These are phyloP conservation scores for Grammatotria lemairii DNA, from an alignment of 2,113 vertebrate genomes.

Conservation along the genomic window DNA sequence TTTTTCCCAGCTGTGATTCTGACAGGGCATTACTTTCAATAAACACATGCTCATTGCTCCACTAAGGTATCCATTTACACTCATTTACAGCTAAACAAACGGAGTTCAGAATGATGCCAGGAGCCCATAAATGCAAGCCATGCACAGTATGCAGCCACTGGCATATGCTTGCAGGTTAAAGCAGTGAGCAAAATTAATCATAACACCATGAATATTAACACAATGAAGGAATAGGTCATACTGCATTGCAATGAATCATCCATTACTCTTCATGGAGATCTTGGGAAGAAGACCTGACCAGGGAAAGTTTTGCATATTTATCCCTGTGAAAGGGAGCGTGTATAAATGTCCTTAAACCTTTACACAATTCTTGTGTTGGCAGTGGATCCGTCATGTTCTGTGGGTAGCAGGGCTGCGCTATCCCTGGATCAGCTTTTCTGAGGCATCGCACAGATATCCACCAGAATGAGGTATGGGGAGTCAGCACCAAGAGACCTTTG, in stretches of 20 bases:
- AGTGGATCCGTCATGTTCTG: background rate
- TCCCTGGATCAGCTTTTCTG: background rate
- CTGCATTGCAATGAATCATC: slow-evolving; percentile 56
- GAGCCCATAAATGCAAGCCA: slow-evolving; percentile 37
- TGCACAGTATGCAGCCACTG: slow-evolving; percentile 31
- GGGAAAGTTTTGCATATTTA: slow-evolving; percentile 61
- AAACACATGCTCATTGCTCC: slow-evolving; percentile 49
- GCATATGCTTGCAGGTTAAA: slow-evolving; percentile 43
- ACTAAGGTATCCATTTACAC: slow-evolving; percentile 53
- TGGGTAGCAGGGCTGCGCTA: background rate
- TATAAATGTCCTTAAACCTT: slow-evolving; percentile 25
- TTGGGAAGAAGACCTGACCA: slow-evolving; percentile 40
- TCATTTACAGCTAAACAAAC: slow-evolving; percentile 49
- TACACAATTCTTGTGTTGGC: background rate
- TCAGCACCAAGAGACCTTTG: background rate
- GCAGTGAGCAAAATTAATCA: slow-evolving; percentile 66
- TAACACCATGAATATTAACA: slow-evolving; percentile 68
- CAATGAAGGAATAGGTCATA: slow-evolving; percentile 50
- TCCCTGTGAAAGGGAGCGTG: slow-evolving; percentile 28
- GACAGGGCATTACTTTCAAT: slow-evolving; percentile 61
- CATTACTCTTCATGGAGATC: slow-evolving; percentile 61
- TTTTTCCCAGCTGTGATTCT: slow-evolving; percentile 48
- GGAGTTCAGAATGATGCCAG: slow-evolving; percentile 41
- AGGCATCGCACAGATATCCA: background rate
- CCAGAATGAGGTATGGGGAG: background rate